These are phyloP conservation scores for Branchinecta lindahli DNA, from an alignment of 1,140 invertebrate species.

Conservation along the genomic window DNA sequence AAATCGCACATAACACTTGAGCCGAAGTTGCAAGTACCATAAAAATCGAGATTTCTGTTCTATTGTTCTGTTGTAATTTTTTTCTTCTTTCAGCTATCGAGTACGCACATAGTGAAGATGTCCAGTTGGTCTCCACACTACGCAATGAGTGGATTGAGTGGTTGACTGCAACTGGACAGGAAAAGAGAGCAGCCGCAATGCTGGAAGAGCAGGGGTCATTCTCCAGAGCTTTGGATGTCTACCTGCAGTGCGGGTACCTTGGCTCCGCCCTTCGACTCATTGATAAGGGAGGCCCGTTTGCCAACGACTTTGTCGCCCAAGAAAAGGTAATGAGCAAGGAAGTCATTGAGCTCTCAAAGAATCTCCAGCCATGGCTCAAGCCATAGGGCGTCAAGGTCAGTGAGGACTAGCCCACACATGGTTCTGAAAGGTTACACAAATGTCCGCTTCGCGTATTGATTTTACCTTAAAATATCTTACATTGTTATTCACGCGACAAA, in stretches of 20 bases:
- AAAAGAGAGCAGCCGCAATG: neutral
- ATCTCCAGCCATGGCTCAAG: no score
- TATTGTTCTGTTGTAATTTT: neutral
- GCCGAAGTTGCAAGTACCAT: no score
- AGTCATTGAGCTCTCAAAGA: no score
- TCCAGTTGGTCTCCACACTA: neutral
- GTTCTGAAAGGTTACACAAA: no score
- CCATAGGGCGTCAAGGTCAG: no score
- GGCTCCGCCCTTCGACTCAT: neutral
- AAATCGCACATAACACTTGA: neutral
- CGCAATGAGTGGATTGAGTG: constrained; percentile 5
- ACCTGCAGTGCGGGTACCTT: neutral
- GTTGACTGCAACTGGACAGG: neutral
- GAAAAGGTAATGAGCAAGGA: neutral
- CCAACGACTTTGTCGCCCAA: neutral
- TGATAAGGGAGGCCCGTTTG: neutral
- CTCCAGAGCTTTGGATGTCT: neutral
- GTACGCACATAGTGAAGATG: neutral
- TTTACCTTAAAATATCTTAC: no score
- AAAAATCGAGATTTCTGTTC: no score
- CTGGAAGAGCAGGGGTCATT: neutral
- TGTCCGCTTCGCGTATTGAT: no score
- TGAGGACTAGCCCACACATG: no score
- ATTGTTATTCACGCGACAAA: no score
- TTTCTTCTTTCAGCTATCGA: neutral